These are phyloP conservation scores for Theretra japonica DNA, from an alignment of 2,888 invertebrate genomes.

Conservation along the genomic window DNA sequence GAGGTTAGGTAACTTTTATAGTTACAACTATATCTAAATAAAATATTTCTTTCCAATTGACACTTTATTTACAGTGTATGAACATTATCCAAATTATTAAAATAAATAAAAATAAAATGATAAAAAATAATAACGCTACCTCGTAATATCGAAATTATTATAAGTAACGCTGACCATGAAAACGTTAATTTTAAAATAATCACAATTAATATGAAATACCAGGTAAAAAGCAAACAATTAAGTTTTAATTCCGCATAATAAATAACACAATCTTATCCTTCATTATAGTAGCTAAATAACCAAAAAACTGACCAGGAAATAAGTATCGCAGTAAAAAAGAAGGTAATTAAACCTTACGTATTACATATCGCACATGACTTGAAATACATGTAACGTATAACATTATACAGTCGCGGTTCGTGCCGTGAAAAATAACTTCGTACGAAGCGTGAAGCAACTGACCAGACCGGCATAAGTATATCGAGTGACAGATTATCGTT, in stretches of 20 bases:
- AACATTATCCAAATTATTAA: no score
- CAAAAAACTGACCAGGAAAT: slow-evolving; percentile 17
- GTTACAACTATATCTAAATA: no score
- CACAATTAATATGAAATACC: background rate
- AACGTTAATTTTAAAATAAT: background rate
- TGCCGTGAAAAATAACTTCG: slow-evolving; percentile 26
- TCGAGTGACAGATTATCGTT: no score
- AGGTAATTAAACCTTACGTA: background rate
- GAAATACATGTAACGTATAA: slow-evolving; percentile 25
- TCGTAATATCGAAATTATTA: no score
- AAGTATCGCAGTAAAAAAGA: background rate
- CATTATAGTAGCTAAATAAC: background rate
- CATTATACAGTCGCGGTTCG: slow-evolving; percentile 14
- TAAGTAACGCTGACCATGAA: background rate
- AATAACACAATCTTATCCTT: background rate
- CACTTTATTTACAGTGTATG: no score
- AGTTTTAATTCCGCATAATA: background rate
- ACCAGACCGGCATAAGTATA: no score
- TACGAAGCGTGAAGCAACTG: no score
- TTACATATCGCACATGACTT: background rate
- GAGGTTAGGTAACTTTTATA: no score
- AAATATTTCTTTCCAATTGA: no score
- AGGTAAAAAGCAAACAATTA: background rate
- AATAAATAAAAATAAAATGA: no score
- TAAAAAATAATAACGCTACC: no score